A percentile compares a stretch with the other conserved stretches of the same genome.
These are phyloP conservation scores for Eonycteris spelaea DNA, from an alignment of 2,113 vertebrate species.

Conservation along the genomic window DNA sequence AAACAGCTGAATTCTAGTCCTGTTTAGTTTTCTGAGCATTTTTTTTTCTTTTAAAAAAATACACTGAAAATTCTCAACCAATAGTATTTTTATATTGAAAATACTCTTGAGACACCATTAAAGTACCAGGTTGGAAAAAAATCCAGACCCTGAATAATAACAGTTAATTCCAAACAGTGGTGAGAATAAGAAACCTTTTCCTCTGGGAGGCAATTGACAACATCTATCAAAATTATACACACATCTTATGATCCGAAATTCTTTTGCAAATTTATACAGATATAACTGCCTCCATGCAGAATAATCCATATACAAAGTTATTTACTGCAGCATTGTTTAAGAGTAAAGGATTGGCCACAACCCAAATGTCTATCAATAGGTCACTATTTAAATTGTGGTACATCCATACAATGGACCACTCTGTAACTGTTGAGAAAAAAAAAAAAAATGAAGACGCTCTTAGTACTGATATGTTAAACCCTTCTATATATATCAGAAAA, in stretches of 20 bases:
- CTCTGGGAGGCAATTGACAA: not conserved
- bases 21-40: not conserved
- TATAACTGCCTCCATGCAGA: not conserved
- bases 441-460: not conserved
- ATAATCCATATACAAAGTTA: not conserved
- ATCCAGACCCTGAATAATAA: not conserved
- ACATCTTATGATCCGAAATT: not conserved
- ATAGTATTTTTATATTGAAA: not conserved
- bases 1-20: not conserved
- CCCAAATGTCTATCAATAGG: conserved; percentile 30
- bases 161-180: not conserved
- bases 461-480: not conserved
- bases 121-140: not conserved
- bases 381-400: conserved; percentile 46
- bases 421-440: not conserved
- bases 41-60: not conserved
- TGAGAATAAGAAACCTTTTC: not conserved
- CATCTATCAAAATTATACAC: not conserved
- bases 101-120: not conserved
- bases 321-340: not conserved
- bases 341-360: not conserved
- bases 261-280: not conserved
- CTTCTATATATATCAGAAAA: not conserved
- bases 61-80: not conserved
- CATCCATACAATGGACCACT: conserved; percentile 19